These are phyloP conservation scores for Vollenhovia emeryi DNA, from an alignment of 1,140 invertebrate genomes.

Conservation along the genomic window DNA sequence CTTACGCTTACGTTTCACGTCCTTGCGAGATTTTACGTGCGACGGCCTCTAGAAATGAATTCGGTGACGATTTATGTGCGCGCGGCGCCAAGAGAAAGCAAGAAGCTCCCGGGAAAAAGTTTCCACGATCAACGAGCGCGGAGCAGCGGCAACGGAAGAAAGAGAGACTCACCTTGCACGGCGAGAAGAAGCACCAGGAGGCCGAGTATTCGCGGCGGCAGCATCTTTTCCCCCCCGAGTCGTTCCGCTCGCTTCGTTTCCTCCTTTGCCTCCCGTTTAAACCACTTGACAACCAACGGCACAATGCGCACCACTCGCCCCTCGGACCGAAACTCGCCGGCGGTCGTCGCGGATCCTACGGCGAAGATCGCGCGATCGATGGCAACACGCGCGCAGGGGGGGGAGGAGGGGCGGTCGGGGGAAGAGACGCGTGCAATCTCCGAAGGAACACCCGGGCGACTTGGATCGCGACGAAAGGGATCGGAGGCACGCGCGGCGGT, in stretches of 20 bases:
- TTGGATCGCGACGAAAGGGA: constrained; percentile 2
- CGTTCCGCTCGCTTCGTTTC: not conserved
- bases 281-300: constrained; percentile 66
- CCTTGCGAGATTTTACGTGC: too few species aligned
- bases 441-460: not conserved
- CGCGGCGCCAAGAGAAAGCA: too few species aligned
- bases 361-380: not conserved
- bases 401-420: not conserved
- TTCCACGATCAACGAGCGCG: not conserved
- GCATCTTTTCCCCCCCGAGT: constrained; percentile 46
- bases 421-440: too few species aligned
- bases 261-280: not conserved
- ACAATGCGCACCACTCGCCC: constrained; percentile 56
- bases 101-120: too few species aligned
- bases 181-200: constrained; percentile 64
- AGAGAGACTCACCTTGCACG: constrained; percentile 52
- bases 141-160: not conserved
- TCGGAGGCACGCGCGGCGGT: constrained; percentile 28
- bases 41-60: too few species aligned
- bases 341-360: not conserved
- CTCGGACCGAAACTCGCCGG: not conserved
- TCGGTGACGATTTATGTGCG: too few species aligned
- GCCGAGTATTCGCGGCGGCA: constrained; percentile 59
- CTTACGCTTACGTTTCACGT: too few species aligned
- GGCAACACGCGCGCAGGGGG: not conserved